Percentiles rank a stretch among this genome's conserved stretches.
Evolutionary conservation across 37 sponge, comb jelly and placozoan genomes (phyloP).

Genomic region (Agelas oroides): DNA sequence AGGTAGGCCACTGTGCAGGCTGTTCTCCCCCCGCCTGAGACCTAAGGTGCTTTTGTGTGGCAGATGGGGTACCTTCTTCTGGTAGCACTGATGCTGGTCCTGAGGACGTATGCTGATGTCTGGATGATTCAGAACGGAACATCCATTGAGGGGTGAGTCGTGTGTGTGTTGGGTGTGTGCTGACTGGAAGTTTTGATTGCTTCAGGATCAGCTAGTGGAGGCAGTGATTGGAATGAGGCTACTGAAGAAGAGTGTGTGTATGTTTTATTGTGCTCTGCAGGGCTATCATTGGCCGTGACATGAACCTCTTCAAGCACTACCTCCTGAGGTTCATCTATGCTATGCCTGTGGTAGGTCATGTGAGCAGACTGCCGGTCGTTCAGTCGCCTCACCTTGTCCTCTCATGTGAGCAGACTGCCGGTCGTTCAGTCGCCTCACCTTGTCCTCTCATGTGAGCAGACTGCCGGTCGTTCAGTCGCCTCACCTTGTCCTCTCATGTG

Average conservation of each 20-base stretch:
- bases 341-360: constrained; percentile 86
- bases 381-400: not conserved
- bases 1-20: constrained; percentile 26
- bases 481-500: constrained; percentile 2
- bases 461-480: not conserved
- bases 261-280: constrained; percentile 24
- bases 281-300: constrained; percentile 85
- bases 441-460: constrained; percentile 21
- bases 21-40: too few species aligned
- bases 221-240: too few species aligned
- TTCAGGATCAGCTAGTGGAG: too few species aligned
- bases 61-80: constrained; percentile 77
- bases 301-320: constrained; percentile 50
- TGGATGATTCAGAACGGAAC: constrained; percentile 97
- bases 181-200: too few species aligned
- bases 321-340: constrained; percentile 76
- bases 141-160: constrained; percentile 86
- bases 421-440: not conserved
- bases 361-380: not conserved
- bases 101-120: constrained; percentile 90
- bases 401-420: not conserved
- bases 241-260: not conserved
- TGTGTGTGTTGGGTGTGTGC: not conserved
- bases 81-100: constrained; percentile 81
- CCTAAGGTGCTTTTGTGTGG: constrained; percentile 4